Conservation (phyloP, 1,140 invertebrate species). For the Gryllus bimaculatus region DNA sequence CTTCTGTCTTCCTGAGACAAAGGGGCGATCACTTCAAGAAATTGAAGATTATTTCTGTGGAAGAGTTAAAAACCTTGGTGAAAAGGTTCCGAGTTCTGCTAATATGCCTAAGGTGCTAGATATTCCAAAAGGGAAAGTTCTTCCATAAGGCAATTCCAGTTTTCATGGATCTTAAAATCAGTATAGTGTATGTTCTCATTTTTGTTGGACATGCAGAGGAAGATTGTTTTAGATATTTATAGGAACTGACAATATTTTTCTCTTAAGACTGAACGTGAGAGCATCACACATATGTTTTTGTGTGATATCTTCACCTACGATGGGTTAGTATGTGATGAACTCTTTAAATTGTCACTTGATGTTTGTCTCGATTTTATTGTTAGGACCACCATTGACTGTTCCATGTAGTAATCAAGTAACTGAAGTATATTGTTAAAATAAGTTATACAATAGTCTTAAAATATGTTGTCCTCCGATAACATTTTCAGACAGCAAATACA, state of each 20-base stretch:
- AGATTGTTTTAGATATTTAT: not conserved
- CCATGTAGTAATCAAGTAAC: too few species aligned
- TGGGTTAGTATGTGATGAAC: not conserved
- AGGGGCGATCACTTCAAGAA: slow-evolving; percentile 63
- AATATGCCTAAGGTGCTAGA: slow-evolving; percentile 29
- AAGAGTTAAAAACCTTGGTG: slow-evolving; percentile 33
- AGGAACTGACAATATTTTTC: not conserved
- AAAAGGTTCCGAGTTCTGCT: slow-evolving; percentile 27
- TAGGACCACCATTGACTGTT: too few species aligned
- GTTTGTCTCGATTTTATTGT: too few species aligned
- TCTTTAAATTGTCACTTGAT: too few species aligned
- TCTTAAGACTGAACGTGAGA: not conserved
- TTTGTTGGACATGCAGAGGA: not conserved
- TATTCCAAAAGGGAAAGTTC: slow-evolving; percentile 31
- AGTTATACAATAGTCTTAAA: too few species aligned
- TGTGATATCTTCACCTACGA: not conserved
- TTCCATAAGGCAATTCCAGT: slow-evolving; percentile 27
- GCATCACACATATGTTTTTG: not conserved
- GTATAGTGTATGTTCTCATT: not conserved
- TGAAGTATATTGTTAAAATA: too few species aligned
- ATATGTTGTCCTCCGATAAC: too few species aligned
- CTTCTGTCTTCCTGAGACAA: slow-evolving; percentile 69
- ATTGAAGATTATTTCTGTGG: slow-evolving; percentile 61
- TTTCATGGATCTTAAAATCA: not conserved
- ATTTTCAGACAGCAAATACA: too few species aligned